Evolutionary conservation across 2,797 vertebrate species (phyloP), one percentile per base, ranked within the genome.

Genomic region (Pitangus sulphuratus): DNA sequence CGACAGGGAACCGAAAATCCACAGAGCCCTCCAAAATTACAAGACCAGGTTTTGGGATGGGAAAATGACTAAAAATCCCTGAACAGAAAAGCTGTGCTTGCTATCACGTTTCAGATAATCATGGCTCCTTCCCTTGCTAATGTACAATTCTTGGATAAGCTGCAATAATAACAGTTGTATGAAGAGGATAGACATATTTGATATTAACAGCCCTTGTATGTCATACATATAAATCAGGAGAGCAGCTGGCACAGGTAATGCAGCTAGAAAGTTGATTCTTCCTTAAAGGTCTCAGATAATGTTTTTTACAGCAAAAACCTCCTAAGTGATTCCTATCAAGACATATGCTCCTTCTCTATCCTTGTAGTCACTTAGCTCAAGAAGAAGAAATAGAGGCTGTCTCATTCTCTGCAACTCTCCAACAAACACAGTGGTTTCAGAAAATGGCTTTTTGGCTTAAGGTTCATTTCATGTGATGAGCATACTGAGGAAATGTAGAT

Each of bases 21-120:
- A 60, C 64, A 93, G 64, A 80, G n/a, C 9, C 12, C 35, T 44
- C 33, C 39, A 30, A 85, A 95, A 89, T 85, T 92, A 54, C 54
- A 92, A 56, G 50, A 83, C 17, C 57, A 77, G 65, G n/a, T 57
- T 87, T 86, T 69, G 79, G 28, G 20, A 61, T n/a, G 39, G 42
- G 35, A 77, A 78, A 78, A 71, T 22, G 44, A 77, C 61, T 82
- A 54, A 83, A 87, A 95, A 83, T 57, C 75, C 60, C 81, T 71
- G 71, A 87, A 89, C n/a, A 81, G 89, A 93, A 89, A 89, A 91
- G 19, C 39, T 75, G 71, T 84, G 35, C 61, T 77, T 88, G 40
- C 51, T 95, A 57, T 89, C 76, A 66, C 0, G 0, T 92, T 96
- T 93, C 84, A 71, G 87, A 54, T 81, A 74, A 79, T 81, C 54